Base-by-base conservation (phyloP, 2,888 invertebrate genomes). In the Opisthograptis luteolata region DNA sequence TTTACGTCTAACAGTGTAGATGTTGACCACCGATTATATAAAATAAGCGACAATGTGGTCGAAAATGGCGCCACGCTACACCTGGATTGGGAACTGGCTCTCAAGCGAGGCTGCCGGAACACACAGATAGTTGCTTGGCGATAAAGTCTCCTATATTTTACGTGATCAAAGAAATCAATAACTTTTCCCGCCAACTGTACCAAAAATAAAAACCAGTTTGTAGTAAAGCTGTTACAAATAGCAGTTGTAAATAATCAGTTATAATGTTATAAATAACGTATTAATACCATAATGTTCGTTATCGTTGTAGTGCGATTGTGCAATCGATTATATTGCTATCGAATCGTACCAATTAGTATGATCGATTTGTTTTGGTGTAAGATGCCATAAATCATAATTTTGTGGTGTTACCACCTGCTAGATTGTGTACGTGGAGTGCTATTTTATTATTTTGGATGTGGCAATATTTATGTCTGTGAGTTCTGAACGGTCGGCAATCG, bases 341-440 rank as follows among this genome's bases (percentile, higher is more conserved):
- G 58, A 70, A 69, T 73, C 70, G 70, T 70, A 69, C 78, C 80
- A 82, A 82, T 82, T 82, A 82, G 75, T 70, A 60, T 68, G 70
- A 77, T 79, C 79, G 79, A 83, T 81, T 81, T 79, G 80, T 81
- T 84, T 79, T 76, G 79, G 80, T 81, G 73, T 24, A 22, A 22
- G 25, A 74, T 79, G 71, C 73, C 71, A 83, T 85, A 84, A 84
- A 84, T 84, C 85, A 84, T 75, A 71, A 68, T 65, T 68, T 49
- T 47, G 31, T 62, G 53, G 14, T 62, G 56, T 66, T 69, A 72
- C 68, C 80, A 81, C 80, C 79, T 76, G 79, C 70, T 65, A 61
- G 63, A 58, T 68, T 58, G 60, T 60, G 63, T 55, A 44, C 44
- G 47, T 47, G 40, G 45, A 49, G 12, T 7, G n/a, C 10, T 7